Evolutionary conservation across 2,797 vertebrate genomes (phyloP).

Genomic region (Adelosebastes latens): DNA sequence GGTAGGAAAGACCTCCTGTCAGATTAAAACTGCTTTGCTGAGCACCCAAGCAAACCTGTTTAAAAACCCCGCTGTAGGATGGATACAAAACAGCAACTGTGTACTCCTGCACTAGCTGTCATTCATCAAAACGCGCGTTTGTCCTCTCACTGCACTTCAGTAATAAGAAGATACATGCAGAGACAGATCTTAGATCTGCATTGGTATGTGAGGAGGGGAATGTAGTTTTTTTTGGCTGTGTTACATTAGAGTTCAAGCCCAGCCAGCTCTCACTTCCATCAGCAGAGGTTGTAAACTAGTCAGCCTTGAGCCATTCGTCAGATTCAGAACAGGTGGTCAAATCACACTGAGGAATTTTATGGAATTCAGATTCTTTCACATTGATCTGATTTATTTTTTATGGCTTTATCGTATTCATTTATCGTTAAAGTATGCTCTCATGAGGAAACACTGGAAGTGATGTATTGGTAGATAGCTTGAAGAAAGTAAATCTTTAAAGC

Average conservation of each 20-base stretch:
- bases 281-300: constrained; percentile 55
- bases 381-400: constrained; percentile 28
- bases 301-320: constrained; percentile 49
- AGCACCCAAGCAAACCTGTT: background rate
- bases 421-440: background rate
- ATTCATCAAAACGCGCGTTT: constrained; percentile 45
- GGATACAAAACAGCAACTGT: background rate
- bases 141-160: constrained; percentile 33
- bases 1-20: too few relatives aligned
- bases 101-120: constrained; percentile 19
- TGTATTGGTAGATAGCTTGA: background rate
- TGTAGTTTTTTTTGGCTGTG: constrained; percentile 47
- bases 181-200: constrained; percentile 74
- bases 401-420: constrained; percentile 12
- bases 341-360: constrained; percentile 20
- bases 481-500: constrained; percentile 18
- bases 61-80: background rate
- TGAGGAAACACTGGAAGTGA: background rate
- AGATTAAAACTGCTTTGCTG: background rate
- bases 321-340: constrained; percentile 54
- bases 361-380: constrained; percentile 29
- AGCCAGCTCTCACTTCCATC: constrained; percentile 60
- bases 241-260: constrained; percentile 50
- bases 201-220: constrained; percentile 73
- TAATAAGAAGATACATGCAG: constrained; percentile 69